Evolutionary conservation across 2,888 invertebrate species (phyloP).

Genomic region (Molorchus minor): DNA sequence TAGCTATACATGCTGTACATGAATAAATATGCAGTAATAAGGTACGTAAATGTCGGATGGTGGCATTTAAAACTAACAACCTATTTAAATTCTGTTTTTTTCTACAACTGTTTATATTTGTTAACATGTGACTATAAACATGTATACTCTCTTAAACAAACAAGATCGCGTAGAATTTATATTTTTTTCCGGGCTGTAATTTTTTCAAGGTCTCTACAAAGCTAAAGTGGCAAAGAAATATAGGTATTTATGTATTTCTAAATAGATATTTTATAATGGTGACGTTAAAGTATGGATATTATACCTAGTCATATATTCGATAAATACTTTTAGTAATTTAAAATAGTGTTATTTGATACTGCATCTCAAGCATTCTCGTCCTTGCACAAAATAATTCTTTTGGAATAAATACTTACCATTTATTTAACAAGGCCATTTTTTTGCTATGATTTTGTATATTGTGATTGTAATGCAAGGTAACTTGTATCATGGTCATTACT

Average conservation of each 20-base stretch:
- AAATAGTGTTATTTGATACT: constrained; percentile 14
- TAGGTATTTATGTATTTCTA: constrained; percentile 34
- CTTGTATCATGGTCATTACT: constrained; percentile 47
- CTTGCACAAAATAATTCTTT: constrained; percentile 37
- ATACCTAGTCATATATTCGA: not conserved
- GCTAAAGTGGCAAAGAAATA: constrained; percentile 54
- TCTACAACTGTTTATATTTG: not conserved
- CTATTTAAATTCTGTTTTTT: too few species aligned
- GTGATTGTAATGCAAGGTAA: constrained; percentile 44
- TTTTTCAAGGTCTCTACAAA: constrained; percentile 58
- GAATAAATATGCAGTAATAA: not conserved
- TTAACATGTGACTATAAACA: not conserved
- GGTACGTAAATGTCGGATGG: not conserved
- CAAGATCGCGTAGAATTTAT: constrained; percentile 33
- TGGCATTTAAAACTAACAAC: too few species aligned
- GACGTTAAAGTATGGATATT: too few species aligned
- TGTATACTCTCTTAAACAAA: constrained; percentile 19
- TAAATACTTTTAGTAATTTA: not conserved
- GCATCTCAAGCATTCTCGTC: constrained; percentile 30
- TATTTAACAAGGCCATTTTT: constrained; percentile 40
- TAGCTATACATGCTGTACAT: too few species aligned
- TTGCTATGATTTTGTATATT: constrained; percentile 21
- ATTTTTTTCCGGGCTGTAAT: constrained; percentile 57
- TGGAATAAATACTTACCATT: constrained; percentile 15
- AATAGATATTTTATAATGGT: not conserved